Conservation (phyloP, 2,888 invertebrate species). For the Rhopalosiphum nymphaeae region DNA sequence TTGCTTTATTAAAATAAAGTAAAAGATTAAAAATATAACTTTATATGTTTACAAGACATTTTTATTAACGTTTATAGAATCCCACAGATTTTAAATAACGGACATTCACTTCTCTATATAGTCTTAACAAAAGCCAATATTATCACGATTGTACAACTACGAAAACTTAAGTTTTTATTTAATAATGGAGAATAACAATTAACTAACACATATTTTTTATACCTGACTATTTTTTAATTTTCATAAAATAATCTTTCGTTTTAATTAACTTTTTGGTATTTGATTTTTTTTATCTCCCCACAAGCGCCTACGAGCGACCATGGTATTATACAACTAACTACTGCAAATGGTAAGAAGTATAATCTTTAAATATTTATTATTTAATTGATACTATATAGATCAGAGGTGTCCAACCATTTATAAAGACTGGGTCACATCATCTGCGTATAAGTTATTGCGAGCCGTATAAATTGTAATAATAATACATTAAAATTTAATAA, state of each 20-base stretch:
- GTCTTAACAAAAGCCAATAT: not conserved
- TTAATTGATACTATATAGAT: not conserved
- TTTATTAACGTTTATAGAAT: not conserved
- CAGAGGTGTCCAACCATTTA: too few species aligned
- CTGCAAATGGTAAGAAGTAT: not conserved
- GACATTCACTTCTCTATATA: not conserved
- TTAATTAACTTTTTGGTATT: not conserved
- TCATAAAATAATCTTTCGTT: not conserved
- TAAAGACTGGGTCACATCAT: too few species aligned
- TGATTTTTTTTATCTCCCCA: not conserved
- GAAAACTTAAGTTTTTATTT: not conserved
- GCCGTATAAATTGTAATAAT: too few species aligned
- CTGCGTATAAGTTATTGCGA: too few species aligned
- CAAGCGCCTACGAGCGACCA: not conserved
- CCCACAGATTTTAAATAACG: not conserved
- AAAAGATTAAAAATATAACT: not conserved
- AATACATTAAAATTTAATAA: too few species aligned
- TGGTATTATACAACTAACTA: too few species aligned
- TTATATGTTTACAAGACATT: not conserved
- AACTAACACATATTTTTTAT: not conserved
- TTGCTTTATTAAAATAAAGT: not conserved
- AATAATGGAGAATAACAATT: not conserved
- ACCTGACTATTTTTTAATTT: not conserved
- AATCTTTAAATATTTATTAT: not conserved
- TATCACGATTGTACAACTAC: not conserved